Evolutionary conservation across 2,113 vertebrate species (phyloP).

Genomic region (Cebus imitator): DNA sequence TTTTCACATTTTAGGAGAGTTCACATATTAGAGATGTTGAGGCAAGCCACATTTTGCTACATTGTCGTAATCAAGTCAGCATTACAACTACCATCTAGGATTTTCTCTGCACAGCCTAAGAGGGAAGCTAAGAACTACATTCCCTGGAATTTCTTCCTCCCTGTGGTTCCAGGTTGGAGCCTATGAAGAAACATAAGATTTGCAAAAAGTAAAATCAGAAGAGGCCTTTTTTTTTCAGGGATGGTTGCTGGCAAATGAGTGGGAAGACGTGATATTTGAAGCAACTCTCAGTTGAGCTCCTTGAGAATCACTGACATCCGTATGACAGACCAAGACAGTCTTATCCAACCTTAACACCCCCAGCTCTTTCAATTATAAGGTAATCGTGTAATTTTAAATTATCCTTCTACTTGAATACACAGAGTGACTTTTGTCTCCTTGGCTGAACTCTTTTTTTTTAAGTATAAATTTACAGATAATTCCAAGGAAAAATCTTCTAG

Average conservation of each 20-base stretch:
- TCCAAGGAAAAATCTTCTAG: neutral
- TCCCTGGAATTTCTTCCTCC: neutral
- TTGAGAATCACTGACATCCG: neutral
- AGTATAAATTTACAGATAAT: neutral
- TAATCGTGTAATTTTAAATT: neutral
- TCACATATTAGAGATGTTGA: neutral
- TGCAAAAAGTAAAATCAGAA: neutral
- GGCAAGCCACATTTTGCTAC: neutral
- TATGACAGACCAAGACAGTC: too few species aligned
- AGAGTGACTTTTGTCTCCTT: neutral
- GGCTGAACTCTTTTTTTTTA: neutral
- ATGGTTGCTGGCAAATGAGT: neutral
- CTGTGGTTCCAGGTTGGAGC: neutral
- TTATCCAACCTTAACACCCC: too few species aligned
- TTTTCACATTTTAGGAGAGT: neutral
- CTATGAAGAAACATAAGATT: neutral
- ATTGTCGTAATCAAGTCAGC: neutral
- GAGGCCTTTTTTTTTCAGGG: neutral
- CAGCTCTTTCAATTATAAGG: neutral
- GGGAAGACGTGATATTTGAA: neutral
- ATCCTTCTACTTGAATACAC: neutral
- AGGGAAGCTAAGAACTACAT: neutral
- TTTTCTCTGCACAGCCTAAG: neutral
- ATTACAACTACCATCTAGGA: neutral
- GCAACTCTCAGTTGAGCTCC: neutral